Evolutionary conservation across 2,797 vertebrate genomes (phyloP), one percentile per base, ranked within the genome.

Genomic region (Sebastolobus alascanus): DNA sequence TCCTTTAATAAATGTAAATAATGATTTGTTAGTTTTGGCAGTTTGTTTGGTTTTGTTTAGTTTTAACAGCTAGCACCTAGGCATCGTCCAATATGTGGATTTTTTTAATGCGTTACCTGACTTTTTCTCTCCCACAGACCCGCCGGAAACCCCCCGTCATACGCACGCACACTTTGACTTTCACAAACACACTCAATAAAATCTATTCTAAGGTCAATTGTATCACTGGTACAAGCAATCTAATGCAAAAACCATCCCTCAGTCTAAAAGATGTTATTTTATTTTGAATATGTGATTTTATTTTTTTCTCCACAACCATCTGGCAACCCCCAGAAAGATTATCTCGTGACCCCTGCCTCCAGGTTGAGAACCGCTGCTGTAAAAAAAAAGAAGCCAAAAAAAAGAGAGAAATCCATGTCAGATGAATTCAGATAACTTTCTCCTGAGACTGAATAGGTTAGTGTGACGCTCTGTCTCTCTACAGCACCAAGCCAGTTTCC

Each of bases 351-450:
- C 38, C 25, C 25, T 31, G 27, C 13, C 16, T 66, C 40, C 40
- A 66, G 27, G 38, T 66, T 66, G n/a, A 25, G n/a, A 64, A 40
- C 1, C 35, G n/a, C 60, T 40, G 40, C 8, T 14, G 20, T 40
- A 68, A n/a, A 43, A 79, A 67, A 77, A 35, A 35, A 75, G 22
- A 77, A 68, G 29, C 33, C 80, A 68, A 70, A 79, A 81, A 61
- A 11, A 43, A 69, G 40, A 80, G 29, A 67, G 55, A 79, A 72
- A 77, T 75, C 58, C 54, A 65, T 76, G 78, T 89, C 71, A 87
- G 83, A 86, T 83, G 73, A 73, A 83, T 90, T 84, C 60, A 78
- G 84, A 86, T 81, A 73, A 85, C 76, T 86, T 84, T 85, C 78
- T 84, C 75, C 80, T 68, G 75, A 87, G 84, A 91, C 85, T 71